Percentiles rank a stretch among this genome's conserved stretches.
phyloP scores from a whole-genome alignment of 1,140 invertebrate species.

The Micrasema longulum region DNA sequence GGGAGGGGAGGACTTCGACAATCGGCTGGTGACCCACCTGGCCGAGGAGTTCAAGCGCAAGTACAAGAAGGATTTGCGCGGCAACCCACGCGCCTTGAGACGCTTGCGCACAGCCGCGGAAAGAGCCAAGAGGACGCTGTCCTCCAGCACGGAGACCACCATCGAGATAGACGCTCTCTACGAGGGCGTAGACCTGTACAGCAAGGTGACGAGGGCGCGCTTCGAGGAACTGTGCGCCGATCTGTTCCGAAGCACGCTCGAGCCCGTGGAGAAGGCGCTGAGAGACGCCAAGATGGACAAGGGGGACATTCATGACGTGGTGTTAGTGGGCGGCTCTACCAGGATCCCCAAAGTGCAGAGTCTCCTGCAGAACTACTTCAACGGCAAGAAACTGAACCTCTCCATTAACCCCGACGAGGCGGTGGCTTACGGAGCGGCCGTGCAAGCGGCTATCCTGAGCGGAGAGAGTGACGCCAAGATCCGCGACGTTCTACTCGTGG shows the following conservation, averaged over 20 bases:
- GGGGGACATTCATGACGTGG: constrained; percentile 73
- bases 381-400: constrained; percentile 75
- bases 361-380: constrained; percentile 75
- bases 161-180: constrained; percentile 81
- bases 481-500: constrained; percentile 81
- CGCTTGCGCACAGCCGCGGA: constrained; percentile 82
- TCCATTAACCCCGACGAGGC: constrained; percentile 87
- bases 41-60: constrained; percentile 86
- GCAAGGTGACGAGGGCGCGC: constrained; percentile 83
- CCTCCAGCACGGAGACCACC: constrained; percentile 76
- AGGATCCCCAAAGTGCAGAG: constrained; percentile 77
- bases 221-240: constrained; percentile 92
- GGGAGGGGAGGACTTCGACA: constrained; percentile 84
- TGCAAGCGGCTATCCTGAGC: constrained; percentile 81
- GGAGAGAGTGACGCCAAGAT: constrained; percentile 75
- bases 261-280: constrained; percentile 79
- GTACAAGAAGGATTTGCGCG: constrained; percentile 81
- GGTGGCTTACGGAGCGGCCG: constrained; percentile 78
- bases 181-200: constrained; percentile 88
- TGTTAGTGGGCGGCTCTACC: constrained; percentile 75
- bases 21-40: constrained; percentile 85
- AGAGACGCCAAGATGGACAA: constrained; percentile 83
- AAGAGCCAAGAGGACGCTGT: constrained; percentile 76
- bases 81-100: constrained; percentile 83
- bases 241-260: constrained; percentile 77